Evolutionary conservation across 2,113 vertebrate species (phyloP).

Genomic region (Cathartes aura): DNA sequence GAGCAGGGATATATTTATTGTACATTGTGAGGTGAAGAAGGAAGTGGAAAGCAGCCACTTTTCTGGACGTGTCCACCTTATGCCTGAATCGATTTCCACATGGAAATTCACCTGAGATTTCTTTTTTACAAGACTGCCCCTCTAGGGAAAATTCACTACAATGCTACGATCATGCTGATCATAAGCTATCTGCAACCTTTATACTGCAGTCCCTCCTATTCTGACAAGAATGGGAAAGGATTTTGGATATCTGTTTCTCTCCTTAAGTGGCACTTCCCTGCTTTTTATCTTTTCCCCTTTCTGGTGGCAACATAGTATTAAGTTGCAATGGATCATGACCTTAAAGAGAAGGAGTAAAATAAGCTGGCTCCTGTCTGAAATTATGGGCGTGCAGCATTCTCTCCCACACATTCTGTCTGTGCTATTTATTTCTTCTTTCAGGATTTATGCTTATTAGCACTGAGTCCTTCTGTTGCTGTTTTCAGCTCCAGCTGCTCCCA

Average conservation of each 20-base stretch:
- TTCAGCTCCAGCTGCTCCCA: slow-evolving; percentile 42
- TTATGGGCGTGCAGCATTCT: background rate
- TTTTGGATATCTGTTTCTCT: rapidly evolving
- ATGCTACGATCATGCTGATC: background rate
- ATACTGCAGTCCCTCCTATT: background rate
- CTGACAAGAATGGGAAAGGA: background rate
- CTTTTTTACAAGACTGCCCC: background rate
- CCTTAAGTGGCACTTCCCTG: background rate
- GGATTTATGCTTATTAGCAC: background rate
- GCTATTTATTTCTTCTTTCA: background rate
- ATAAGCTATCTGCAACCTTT: background rate
- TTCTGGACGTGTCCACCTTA: background rate
- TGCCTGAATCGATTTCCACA: background rate
- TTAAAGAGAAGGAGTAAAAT: background rate
- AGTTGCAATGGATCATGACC: background rate
- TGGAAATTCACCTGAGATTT: background rate
- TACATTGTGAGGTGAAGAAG: background rate
- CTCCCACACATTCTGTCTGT: background rate
- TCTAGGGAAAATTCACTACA: background rate
- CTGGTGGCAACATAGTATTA: background rate
- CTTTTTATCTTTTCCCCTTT: background rate
- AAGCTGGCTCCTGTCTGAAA: background rate
- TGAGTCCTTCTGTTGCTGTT: background rate
- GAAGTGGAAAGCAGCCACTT: background rate
- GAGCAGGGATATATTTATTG: background rate